Evolutionary conservation across 2,888 invertebrate genomes (phyloP), one percentile per base, ranked within the genome.

Genomic region (Thymelicus sylvestris): DNA sequence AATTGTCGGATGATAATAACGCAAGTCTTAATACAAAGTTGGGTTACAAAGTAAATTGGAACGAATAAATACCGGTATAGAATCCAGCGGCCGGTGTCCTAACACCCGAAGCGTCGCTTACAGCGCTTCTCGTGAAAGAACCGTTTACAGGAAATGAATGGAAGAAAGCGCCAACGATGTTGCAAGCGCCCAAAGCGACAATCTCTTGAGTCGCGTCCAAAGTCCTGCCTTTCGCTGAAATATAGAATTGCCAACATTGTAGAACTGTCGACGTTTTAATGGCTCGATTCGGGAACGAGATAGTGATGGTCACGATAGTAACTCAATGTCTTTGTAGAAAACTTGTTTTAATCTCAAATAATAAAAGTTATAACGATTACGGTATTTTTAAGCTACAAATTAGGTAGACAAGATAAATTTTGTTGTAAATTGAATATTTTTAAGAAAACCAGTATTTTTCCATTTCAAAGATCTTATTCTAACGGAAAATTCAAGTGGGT

Each of bases 151-250:
- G 97, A 86, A 96, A 96, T 0, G 97, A 96, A n/a, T 95, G 94
- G 81, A 97, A 96, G 85, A 97, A 97, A 57, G 96, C 95, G 71
- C 97, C 96, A 52, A 96, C 86, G 31, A 97, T 84, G 87, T 97
- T 97, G 82, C 97, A 96, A 12, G 96, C 83, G n/a, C 96, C 96
- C 62, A 97, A 89, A 0, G 97, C 96, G 63, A 97, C 88, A 88
- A 97, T 96, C 91, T 97, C 97, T 89, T 97, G 97, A 55, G 96
- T 96, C 8, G 97, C 96, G 80, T 97, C 96, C 81, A 97, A 90
- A 39, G 94, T 93, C 82, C 94, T 95, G n/a, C 96, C 96, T 79
- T 93, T 93, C n/a, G 95, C 96, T 96, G 87, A 74, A 85, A 90
- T 72, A 70, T 71, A 71, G 61, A 52, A 69, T 75, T 79, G 79